Base-by-base conservation (phyloP, 2,888 invertebrate genomes). In the Drosophila algonquin region DNA sequence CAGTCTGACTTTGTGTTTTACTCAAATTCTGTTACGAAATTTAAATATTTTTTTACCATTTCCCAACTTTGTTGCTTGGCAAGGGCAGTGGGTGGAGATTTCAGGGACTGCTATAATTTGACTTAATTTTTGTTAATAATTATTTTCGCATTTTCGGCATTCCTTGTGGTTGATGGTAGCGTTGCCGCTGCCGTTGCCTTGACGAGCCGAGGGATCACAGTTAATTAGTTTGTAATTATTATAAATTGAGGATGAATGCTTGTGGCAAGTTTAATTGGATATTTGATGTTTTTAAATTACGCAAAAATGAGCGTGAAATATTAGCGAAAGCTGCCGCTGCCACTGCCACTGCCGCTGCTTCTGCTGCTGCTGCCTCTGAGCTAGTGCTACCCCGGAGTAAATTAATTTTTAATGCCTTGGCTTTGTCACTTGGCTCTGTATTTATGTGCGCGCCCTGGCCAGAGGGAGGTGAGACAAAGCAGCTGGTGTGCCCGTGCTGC, bases 221-320 rank as follows among this genome's bases (percentile, higher is more conserved):
- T 89, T 90, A 90, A 90, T 90, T 90, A 90, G 88, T 90, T 87
- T 86, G 90, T 88, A 90, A 90, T 90, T 90, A 84, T 84, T 89
- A 88, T 87, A 90, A 90, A 90, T 90, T 88, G 80, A 75, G 81
- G 85, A 86, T 81, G 85, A 84, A 82, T 89, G 86, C 81, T 86
- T 87, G 86, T 90, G 89, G 89, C 85, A 90, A 85, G 80, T 80
- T 81, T 79, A 81, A 81, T 89, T 87, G 87, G 87, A 89, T 86
- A 89, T 86, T 85, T 86, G 85, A 89, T 89, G 87, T 79, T 81
- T 85, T 82, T 71, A 82, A 86, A 80, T 86, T 81, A 80, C 71
- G 77, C 70, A 79, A 70, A 86, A 83, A 79, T 70, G 67, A 86
- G 80, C 85, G 85, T 80, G 67, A 84, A 81, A 80, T 79, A 80